Evolutionary conservation across 2,888 invertebrate genomes (phyloP).

Genomic region (Busseola fusca): DNA sequence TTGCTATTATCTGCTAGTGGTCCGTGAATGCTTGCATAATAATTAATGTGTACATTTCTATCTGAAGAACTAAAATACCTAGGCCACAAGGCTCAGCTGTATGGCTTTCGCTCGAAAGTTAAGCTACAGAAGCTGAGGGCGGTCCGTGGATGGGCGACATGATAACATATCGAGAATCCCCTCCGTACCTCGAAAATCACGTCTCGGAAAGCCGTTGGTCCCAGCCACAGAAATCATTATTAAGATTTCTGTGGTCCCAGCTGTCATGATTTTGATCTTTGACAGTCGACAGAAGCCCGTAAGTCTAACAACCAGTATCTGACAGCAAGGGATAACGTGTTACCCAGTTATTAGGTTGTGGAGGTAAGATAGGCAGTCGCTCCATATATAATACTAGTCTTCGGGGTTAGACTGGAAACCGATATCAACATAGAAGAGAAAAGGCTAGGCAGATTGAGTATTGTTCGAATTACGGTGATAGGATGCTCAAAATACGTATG

Average conservation of each 20-base stretch:
- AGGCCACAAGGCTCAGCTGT: no score
- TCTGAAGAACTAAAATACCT: background rate
- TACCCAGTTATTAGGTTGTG: no score
- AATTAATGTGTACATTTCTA: background rate
- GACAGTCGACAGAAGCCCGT: background rate
- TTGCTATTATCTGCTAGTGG: constrained; percentile 14
- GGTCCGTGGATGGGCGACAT: background rate
- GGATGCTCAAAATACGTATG: background rate
- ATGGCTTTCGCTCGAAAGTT: no score
- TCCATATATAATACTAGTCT: no score
- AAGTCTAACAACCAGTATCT: background rate
- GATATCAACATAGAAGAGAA: background rate
- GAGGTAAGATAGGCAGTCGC: no score
- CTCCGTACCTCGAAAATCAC: background rate
- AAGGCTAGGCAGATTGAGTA: background rate
- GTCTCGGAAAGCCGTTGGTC: no score
- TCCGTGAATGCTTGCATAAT: constrained; percentile 24
- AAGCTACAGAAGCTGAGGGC: no score
- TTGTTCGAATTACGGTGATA: background rate
- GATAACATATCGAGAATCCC: background rate
- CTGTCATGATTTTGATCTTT: no score
- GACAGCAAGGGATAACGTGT: no score
- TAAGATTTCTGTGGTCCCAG: no score
- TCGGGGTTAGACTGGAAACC: no score
- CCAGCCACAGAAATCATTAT: no score